Evolutionary conservation across 2,797 vertebrate genomes (phyloP), one percentile per base, ranked within the genome.

Genomic region (Parotocinclus haroldoi): DNA sequence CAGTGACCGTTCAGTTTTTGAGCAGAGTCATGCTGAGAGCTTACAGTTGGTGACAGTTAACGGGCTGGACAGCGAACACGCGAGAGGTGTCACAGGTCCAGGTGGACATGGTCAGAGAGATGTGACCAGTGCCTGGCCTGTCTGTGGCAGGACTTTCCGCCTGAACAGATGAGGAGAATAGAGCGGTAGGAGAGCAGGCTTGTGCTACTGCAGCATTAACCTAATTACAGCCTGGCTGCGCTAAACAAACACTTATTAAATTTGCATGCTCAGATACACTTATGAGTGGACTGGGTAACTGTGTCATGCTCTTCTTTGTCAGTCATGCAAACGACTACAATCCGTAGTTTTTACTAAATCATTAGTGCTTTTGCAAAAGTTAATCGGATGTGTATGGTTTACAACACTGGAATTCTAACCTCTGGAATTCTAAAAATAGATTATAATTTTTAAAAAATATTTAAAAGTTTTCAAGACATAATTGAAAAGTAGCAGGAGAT

Each of bases 251-350:
- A 74, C 76, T 75, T 76, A 78, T 78, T 78, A 78, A 78, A 78
- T 80, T 76, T 80, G 79, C 79, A 80, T 80, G 79, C 79, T 73
- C 76, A 78, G 73, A 75, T 76, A 80, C 67, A 76, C 72, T 76
- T 77, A 63, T 76, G 74, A 58, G 64, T 7, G 40, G 63, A 67
- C 62, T 46, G 6, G 60, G 38, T 68, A 60, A 68, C 57, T 68
- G 67, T 37, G 50, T 13, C 39, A 10, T 58, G 27, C 62, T 14
- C 59, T 63, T 61, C 38, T 14, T 39, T 19, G 42, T 58, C 45
- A 65, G 12, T 46, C 8, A 40, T 19, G 37, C 8, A 59, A 44
- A 55, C 44, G 27, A 58, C 51, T 55, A 52, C 40, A 36, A 36
- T 61, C 19, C 50, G 45, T 11, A 40, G 13, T 60, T 66, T 27